Evolutionary conservation across 1,140 invertebrate genomes (phyloP), one percentile per base, ranked within the genome.

Genomic region (Formica selysi): DNA sequence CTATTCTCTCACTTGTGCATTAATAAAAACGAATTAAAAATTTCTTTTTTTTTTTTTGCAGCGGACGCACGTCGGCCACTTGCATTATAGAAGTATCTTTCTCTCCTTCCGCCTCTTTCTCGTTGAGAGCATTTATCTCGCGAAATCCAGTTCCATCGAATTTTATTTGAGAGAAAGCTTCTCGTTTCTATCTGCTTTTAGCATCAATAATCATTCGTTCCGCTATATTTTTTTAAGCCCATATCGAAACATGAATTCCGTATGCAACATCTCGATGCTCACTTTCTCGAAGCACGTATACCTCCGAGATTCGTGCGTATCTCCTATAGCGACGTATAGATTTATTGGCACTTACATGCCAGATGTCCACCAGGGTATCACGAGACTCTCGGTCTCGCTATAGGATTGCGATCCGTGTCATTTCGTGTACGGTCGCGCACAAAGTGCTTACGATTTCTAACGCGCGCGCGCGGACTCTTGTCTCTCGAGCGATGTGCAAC

Each of bases 361-460:
- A 86, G 78, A 86, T 86, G 65, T 83, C 44, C 36, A 16, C 62
- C 54, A 11, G 5, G 38, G 51, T 61, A 71, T 38, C 76, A 32
- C 13, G 65, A 54, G 22, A 29, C 16, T 41, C 13, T 38, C 44
- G 29, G 22, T 83, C 68, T 83, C 68, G 85, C 81, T 83, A 74
- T 26, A 64, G 59, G 79, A 83, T 36, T 86, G 44, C 76, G 32
- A 36, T 83, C 36, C 78, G 68, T 65, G 67, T 83, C 65, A 83
- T 62, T 71, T 81, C 76, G 68, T 26, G 67, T 44, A 51, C 13
- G 62, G 26, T 54, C 32, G 74, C 44, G 41, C 48, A 51, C 48
- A 26, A 86, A 83, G 67, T 83, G 79, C 85, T 85, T 87, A 64
- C 86, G 86, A 85, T 87, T 85, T 79, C 10, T 81, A 74, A 62